Evolutionary conservation across 2,797 vertebrate species (phyloP).

Genomic region (Sternotherus odoratus): DNA sequence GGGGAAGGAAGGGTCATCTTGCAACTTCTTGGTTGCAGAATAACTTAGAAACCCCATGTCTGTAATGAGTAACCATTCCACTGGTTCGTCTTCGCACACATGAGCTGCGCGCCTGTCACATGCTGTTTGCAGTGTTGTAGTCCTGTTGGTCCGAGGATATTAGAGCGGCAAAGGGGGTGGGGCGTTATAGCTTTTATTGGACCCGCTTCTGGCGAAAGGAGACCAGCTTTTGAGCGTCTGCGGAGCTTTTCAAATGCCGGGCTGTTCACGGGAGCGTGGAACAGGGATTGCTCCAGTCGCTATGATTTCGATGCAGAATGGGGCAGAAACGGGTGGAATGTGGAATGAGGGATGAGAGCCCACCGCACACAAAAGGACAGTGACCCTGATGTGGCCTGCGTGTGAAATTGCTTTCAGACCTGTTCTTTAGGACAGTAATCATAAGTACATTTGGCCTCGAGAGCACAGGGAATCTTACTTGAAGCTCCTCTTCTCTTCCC

Average conservation of each 20-base stretch:
- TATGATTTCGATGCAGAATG: background rate
- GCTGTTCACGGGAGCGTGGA: background rate
- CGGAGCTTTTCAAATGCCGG: background rate
- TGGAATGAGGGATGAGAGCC: background rate
- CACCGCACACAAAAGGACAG: background rate
- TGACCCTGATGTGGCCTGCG: background rate
- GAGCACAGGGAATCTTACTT: background rate
- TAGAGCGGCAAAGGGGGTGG: background rate
- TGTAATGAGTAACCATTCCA: conserved; percentile 40
- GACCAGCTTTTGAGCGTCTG: background rate
- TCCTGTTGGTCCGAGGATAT: background rate
- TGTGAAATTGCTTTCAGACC: background rate
- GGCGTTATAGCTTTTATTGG: background rate
- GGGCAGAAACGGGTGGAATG: background rate
- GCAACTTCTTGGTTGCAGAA: conserved; percentile 61
- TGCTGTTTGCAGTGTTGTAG: background rate
- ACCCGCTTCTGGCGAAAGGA: background rate
- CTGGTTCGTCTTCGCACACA: background rate
- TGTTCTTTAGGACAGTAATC: background rate
- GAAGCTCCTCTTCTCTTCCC: background rate
- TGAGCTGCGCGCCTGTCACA: rapidly evolving
- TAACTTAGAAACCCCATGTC: background rate
- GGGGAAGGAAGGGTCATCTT: conserved; percentile 21
- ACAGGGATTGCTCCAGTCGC: background rate
- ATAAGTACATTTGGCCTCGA: background rate